phyloP scores from a whole-genome alignment of 1,140 invertebrate species.

The Drosophila athabasca region DNA sequence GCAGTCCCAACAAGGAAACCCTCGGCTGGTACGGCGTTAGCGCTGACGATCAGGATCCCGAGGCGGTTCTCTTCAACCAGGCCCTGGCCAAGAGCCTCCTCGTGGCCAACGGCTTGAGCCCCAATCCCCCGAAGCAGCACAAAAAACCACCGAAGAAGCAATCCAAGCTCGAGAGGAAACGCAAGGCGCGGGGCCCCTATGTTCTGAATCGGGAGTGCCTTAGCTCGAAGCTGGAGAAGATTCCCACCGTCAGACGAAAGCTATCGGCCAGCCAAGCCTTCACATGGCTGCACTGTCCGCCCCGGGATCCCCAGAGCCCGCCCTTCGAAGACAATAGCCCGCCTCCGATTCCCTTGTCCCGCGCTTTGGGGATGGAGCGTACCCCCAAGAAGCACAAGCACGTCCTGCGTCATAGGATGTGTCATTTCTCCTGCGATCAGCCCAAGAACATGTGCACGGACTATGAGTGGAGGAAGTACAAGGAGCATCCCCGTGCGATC shows the following conservation, averaged over 20 bases:
- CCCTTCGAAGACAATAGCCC: constrained; percentile 24
- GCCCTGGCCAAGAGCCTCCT: constrained; percentile 32
- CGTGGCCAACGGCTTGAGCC: not conserved
- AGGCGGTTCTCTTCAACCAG: constrained; percentile 18
- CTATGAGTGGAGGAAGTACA: constrained; percentile 41
- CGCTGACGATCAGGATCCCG: not conserved
- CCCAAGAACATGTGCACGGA: constrained; percentile 44
- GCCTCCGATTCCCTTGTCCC: not conserved
- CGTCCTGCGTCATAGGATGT: constrained; percentile 4
- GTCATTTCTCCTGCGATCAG: constrained; percentile 41
- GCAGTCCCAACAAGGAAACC: constrained; percentile 35
- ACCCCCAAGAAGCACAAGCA: constrained; percentile 13
- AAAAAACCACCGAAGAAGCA: not conserved
- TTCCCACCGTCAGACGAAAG: constrained; percentile 48
- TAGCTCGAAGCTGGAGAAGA: constrained; percentile 21
- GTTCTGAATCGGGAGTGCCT: constrained; percentile 43
- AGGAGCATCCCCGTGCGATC: not conserved
- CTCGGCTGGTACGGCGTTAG: constrained; percentile 48
- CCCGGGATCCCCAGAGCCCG: not conserved
- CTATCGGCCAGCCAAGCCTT: constrained; percentile 12
- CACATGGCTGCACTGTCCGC: constrained; percentile 22
- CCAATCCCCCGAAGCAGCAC: not conserved
- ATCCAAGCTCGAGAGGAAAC: too few relatives aligned
- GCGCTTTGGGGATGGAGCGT: constrained; percentile 22
- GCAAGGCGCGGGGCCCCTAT: not conserved